Percentiles rank a stretch among this genome's conserved stretches.
Evolutionary conservation across 2,888 invertebrate species (phyloP).

Genomic region (Nomada fucata): DNA sequence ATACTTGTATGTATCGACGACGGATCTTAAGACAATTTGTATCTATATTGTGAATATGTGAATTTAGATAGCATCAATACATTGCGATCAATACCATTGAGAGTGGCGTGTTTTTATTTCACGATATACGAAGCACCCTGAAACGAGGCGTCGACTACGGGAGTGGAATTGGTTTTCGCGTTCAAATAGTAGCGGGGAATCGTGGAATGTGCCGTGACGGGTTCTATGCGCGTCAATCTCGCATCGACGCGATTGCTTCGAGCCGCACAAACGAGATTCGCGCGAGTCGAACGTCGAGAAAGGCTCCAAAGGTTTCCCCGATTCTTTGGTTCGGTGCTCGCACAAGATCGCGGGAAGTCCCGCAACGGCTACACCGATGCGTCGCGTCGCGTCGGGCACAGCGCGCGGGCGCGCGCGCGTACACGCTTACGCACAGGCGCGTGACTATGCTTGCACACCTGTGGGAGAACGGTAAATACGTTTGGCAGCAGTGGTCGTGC

Average conservation of each 20-base stretch:
- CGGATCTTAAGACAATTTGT: constrained; percentile 64
- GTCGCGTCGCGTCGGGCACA: neutral
- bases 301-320: neutral
- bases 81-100: constrained; percentile 68
- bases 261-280: neutral
- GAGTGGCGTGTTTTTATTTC: constrained; percentile 32
- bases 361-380: constrained; percentile 18
- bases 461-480: constrained; percentile 37
- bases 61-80: constrained; percentile 71
- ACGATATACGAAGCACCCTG: neutral
- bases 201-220: neutral
- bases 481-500: constrained; percentile 38
- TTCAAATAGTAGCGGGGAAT: neutral
- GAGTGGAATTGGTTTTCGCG: neutral
- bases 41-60: constrained; percentile 79
- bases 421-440: neutral
- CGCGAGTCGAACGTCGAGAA: too few relatives aligned
- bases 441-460: constrained; percentile 35
- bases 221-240: too few relatives aligned
- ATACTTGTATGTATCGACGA: constrained; percentile 60
- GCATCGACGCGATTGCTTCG: too few relatives aligned
- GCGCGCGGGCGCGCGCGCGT: neutral
- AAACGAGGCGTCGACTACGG: too few relatives aligned
- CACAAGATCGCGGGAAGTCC: constrained; percentile 30
- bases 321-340: too few relatives aligned